Conservation (phyloP, 2,888 invertebrate species). For the Agrilus cyanescens region DNA sequence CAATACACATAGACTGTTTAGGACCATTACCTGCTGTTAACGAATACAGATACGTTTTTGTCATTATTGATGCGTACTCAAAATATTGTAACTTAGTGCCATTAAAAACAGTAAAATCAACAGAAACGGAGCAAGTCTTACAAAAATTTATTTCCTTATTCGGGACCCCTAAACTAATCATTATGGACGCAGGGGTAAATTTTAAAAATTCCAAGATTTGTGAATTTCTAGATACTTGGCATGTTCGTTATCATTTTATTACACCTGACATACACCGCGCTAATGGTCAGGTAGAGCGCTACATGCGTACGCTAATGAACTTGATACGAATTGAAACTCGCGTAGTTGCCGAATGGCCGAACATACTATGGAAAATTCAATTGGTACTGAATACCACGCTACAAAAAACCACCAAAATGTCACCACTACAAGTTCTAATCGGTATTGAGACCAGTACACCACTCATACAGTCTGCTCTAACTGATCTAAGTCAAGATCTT, state of each 20-base stretch:
- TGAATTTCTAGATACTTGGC: slow-evolving; percentile 5
- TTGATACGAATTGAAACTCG: slow-evolving; percentile 12
- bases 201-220: slow-evolving; percentile 9
- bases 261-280: slow-evolving; percentile 14
- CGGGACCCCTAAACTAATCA: slow-evolving; percentile 13
- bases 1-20: slow-evolving; percentile 12
- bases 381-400: slow-evolving; percentile 12
- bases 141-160: no score
- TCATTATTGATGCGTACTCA: slow-evolving; percentile 11
- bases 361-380: slow-evolving; percentile 12
- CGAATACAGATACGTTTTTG: slow-evolving; percentile 12
- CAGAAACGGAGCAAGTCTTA: slow-evolving; percentile 8
- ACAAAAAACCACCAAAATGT: slow-evolving; percentile 12
- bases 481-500: no score
- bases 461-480: no score
- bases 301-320: slow-evolving; percentile 16
- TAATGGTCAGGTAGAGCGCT: slow-evolving; percentile 15
- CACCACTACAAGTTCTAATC: no score
- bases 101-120: slow-evolving; percentile 11
- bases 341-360: slow-evolving; percentile 8
- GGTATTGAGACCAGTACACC: no score
- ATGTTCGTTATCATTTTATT: slow-evolving; percentile 11
- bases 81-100: slow-evolving; percentile 13
- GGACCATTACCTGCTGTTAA: slow-evolving; percentile 9
- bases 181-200: slow-evolving; percentile 9